Conservation (phyloP, 2,888 invertebrate genomes). For the Limenitis arthemis region DNA sequence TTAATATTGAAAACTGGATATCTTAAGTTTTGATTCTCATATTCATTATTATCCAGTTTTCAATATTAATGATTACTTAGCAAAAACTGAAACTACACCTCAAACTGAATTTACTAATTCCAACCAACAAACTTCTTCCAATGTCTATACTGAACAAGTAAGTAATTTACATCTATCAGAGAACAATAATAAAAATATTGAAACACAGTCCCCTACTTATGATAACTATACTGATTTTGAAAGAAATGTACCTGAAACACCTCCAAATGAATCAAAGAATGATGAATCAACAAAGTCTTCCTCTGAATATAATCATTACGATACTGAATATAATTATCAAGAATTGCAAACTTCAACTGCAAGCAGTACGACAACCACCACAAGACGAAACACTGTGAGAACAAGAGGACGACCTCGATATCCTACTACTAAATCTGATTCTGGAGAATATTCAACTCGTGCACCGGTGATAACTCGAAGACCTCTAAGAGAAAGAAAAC, state of each 20-base stretch:
- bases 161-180: slow-evolving; percentile 25
- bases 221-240: slow-evolving; percentile 35
- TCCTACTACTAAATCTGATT: slow-evolving; percentile 52
- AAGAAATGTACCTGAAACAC: slow-evolving; percentile 32
- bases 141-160: slow-evolving; percentile 21
- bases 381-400: slow-evolving; percentile 49
- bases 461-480: slow-evolving; percentile 56
- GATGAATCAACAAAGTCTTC: slow-evolving; percentile 36
- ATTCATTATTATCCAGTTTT: slow-evolving; percentile 44
- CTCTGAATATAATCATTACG: slow-evolving; percentile 41
- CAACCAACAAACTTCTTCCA: slow-evolving; percentile 23
- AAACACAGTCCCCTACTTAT: slow-evolving; percentile 33
- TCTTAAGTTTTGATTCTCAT: too few species aligned
- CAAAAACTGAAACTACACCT: slow-evolving; percentile 36
- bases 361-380: slow-evolving; percentile 49
- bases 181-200: slow-evolving; percentile 34
- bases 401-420: slow-evolving; percentile 56
- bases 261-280: slow-evolving; percentile 25
- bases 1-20: too few species aligned
- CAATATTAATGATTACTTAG: slow-evolving; percentile 41
- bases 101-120: slow-evolving; percentile 18
- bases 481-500: slow-evolving; percentile 68
- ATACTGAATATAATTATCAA: slow-evolving; percentile 34
- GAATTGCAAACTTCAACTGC: slow-evolving; percentile 36
- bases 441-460: slow-evolving; percentile 53